Conservation (phyloP, 2,797 vertebrate species). For the Crocidura indochinensis region DNA sequence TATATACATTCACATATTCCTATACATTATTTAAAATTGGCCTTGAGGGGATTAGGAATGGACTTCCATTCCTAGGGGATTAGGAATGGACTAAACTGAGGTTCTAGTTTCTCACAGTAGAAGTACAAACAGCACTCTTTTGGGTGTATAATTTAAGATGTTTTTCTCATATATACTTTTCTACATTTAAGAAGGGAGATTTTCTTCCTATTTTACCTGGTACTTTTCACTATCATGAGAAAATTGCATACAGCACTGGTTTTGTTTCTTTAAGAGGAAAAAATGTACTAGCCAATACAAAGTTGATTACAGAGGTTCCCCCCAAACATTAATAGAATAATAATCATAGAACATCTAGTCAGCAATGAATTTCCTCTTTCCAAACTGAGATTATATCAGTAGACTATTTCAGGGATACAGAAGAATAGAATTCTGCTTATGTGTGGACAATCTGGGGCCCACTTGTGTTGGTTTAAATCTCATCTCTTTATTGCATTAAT, state of each 20-base stretch:
- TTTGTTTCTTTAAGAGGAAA: conserved; percentile 17
- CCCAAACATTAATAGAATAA: not conserved
- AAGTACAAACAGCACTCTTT: not conserved
- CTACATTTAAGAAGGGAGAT: not conserved
- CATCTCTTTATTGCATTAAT: not conserved
- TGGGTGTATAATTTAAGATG: not conserved
- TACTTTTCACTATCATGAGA: not conserved
- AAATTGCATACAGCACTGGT: not conserved
- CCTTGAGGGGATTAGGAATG: no score
- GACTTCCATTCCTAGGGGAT: not conserved
- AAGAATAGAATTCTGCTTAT: not conserved
- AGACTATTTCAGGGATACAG: not conserved
- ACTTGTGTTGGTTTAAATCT: not conserved
- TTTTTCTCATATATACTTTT: conserved; percentile 31
- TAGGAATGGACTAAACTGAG: not conserved
- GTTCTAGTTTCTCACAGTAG: not conserved
- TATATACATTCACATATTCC: not conserved
- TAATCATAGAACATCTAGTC: not conserved
- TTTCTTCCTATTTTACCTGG: conserved; percentile 11
- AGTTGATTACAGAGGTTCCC: not conserved
- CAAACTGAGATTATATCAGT: rapidly evolving
- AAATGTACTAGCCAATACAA: not conserved
- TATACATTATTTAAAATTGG: not conserved
- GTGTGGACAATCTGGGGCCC: not conserved
- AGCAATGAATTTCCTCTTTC: not conserved